Evolutionary conservation across 2,888 invertebrate species (phyloP), one percentile per base, ranked within the genome.

Genomic region (Sphinx pinastri): DNA sequence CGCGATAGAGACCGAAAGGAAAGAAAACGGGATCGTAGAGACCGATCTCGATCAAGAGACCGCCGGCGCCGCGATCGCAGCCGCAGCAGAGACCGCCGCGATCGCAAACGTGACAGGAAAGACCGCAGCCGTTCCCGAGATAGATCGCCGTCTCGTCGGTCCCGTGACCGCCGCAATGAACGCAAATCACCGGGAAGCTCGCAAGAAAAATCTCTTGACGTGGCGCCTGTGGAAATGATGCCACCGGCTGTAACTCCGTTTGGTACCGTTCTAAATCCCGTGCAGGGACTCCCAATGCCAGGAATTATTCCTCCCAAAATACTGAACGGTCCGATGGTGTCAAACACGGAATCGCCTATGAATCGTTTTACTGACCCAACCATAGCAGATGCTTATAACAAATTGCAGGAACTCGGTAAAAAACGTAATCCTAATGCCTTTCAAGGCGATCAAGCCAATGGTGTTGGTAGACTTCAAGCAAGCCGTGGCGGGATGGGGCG

Each of bases 401-500:
- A 92, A 71, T 79, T 94, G 52, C 91, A 93, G 72, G 93, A 94
- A 72, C 76, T 94, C 25, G 95, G 95, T 55, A 94, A 95, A 70
- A 95, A 95, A 67, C 92, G 95, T 5, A 96, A 95, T 78, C 94
- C 95, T 0, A 94, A 94, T 74, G 95, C 95, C 0, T 95, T 95
- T 71, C 94, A 92, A 74, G 91, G 89, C 1, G 90, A 92, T 6
- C 87, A 87, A 69, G 73, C 69, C 81, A 69, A 14, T 68, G 70
- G n/a, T 73, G 69, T 63, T 8, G 70, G 75, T 70, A 55, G 75
- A 71, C 45, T 71, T 78, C 63, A 74, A 74, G 55, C 72, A 10
- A 16, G 74, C 68, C 78, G 77, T 69, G 74, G 76, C 57, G 77
- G 74, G 14, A 79, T 71, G 80, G 76, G 69, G 79, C 58, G 74